Conservation (phyloP, 2,113 vertebrate genomes). For the Sapayoa aenigma region DNA sequence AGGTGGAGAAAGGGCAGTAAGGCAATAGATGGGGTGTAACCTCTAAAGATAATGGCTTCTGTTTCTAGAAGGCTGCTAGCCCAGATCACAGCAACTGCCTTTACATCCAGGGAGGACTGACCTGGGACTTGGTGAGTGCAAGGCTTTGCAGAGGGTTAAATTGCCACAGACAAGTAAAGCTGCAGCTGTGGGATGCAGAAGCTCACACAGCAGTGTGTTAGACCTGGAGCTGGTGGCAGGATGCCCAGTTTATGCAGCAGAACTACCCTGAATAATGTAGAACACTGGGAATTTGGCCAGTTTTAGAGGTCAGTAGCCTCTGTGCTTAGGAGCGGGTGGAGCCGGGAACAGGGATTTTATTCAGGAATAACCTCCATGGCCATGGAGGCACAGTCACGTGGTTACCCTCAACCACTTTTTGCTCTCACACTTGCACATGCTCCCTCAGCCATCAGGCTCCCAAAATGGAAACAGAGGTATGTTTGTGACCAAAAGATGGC, state of each 20-base stretch:
- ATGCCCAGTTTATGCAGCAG: constrained; percentile 48
- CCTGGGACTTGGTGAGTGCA: background rate
- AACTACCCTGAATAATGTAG: constrained; percentile 46
- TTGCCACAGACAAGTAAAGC: background rate
- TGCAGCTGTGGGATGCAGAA: background rate
- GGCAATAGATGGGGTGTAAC: background rate
- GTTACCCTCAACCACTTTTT: background rate
- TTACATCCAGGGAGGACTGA: background rate
- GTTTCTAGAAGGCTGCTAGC: background rate
- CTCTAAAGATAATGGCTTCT: background rate
- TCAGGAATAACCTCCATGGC: background rate
- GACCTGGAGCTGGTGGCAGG: constrained; percentile 33
- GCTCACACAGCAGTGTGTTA: background rate
- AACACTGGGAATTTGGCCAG: constrained; percentile 33
- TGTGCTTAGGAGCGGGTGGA: background rate
- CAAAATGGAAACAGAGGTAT: constrained; percentile 9
- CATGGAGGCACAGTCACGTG: background rate
- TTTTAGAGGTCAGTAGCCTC: constrained; percentile 43
- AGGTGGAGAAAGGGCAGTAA: background rate
- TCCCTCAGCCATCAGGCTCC: background rate
- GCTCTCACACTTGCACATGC: constrained; percentile 11
- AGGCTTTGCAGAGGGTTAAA: background rate
- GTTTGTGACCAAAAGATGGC: constrained; percentile 59
- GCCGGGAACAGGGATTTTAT: constrained; percentile 24
- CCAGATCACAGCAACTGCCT: background rate